Percentiles rank a stretch among this genome's conserved stretches.
phyloP scores from a whole-genome alignment of 2,113 vertebrate species.

The Heptranchias perlo region DNA sequence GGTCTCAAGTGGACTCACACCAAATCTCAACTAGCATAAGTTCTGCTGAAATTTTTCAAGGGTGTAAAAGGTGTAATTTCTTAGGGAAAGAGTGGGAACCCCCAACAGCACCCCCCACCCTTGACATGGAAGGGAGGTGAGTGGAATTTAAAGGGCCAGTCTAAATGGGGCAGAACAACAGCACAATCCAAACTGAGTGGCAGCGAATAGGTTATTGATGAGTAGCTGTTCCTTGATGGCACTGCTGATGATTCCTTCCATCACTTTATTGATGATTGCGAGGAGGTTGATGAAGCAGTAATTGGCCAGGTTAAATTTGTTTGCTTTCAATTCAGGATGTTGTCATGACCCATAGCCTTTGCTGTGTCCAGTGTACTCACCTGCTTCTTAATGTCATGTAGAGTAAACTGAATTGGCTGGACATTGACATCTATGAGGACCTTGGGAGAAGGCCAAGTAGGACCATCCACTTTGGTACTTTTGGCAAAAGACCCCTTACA shows the following conservation, averaged over 20 bases:
- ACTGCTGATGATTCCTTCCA: not conserved
- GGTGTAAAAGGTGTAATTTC: not conserved
- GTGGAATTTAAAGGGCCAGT: not conserved
- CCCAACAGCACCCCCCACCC: not conserved
- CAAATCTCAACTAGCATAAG: not conserved
- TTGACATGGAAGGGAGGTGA: not conserved
- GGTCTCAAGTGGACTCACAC: not conserved
- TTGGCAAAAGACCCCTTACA: not conserved
- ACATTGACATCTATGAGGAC: not conserved
- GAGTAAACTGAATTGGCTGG: not conserved
- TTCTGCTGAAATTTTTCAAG: not conserved
- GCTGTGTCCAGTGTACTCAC: not conserved
- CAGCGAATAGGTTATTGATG: not conserved
- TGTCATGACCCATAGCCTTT: not conserved
- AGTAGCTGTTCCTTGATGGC: not conserved
- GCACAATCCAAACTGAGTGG: not conserved
- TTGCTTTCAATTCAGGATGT: not conserved
- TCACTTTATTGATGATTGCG: not conserved
- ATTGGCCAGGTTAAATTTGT: not conserved
- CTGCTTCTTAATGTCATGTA: not conserved
- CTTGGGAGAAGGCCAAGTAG: not conserved
- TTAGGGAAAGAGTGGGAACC: not conserved
- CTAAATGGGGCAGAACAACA: not conserved
- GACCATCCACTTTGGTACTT: not conserved
- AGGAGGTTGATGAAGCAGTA: not conserved